A percentile compares a stretch with the other conserved stretches of the same genome.
phyloP scores from a whole-genome alignment of 2,113 vertebrate genomes.

The Harpagus bidentatus region DNA sequence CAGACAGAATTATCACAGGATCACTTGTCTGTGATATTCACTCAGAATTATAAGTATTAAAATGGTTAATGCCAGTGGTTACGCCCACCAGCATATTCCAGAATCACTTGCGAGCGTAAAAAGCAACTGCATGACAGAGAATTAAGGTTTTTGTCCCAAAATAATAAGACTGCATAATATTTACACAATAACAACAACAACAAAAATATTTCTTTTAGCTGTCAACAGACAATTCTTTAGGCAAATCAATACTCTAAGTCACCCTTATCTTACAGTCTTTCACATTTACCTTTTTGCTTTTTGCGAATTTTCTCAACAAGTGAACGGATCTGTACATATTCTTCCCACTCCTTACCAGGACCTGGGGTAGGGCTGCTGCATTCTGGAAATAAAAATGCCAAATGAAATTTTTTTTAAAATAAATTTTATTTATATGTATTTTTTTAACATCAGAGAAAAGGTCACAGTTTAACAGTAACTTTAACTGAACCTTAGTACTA shows the following conservation, averaged over 20 bases:
- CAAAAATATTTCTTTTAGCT: background rate
- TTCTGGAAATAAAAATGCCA: conserved; percentile 69
- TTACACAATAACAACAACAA: background rate
- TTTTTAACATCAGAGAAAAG: background rate
- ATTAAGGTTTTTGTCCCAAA: background rate
- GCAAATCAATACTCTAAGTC: background rate
- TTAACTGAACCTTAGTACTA: background rate
- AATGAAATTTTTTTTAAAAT: background rate
- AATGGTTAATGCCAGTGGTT: background rate
- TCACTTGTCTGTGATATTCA: background rate
- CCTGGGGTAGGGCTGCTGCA: conserved; percentile 89
- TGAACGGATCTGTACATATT: conserved; percentile 89
- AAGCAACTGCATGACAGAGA: background rate
- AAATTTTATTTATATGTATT: background rate
- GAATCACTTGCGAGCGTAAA: background rate
- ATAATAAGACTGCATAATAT: background rate
- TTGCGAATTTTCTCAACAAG: conserved; percentile 96
- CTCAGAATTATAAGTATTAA: background rate
- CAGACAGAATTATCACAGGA: background rate
- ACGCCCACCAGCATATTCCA: background rate
- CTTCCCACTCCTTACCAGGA: conserved; percentile 95
- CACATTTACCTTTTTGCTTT: conserved; percentile 91
- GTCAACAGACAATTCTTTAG: background rate
- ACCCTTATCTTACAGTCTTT: background rate
- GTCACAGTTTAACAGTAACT: background rate